Evolutionary conservation across 1,140 invertebrate genomes (phyloP).

Genomic region (Neodiprion lecontei): DNA sequence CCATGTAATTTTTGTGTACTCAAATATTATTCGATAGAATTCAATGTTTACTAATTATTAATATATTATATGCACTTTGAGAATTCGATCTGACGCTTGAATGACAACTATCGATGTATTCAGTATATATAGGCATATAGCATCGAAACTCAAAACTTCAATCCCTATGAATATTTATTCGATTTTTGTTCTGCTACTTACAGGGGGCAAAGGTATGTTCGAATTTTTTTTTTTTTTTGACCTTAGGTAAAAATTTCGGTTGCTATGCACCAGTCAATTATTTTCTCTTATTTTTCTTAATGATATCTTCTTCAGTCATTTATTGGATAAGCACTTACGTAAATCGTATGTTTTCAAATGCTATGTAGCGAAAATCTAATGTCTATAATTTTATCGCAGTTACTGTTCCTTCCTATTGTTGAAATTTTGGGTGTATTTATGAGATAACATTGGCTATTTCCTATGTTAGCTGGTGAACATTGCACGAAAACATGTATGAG

Average conservation of each 20-base stretch:
- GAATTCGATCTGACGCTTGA: not conserved
- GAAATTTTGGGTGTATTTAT: not conserved
- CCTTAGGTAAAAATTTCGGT: not conserved
- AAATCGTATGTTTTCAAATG: not conserved
- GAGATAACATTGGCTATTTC: slow-evolving; percentile 1
- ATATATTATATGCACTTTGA: not conserved
- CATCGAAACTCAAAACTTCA: not conserved
- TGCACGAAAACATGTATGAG: not conserved
- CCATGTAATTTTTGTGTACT: not conserved
- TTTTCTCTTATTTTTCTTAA: not conserved
- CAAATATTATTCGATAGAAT: not conserved
- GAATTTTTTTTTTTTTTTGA: slow-evolving; percentile 46
- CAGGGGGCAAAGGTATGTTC: slow-evolving; percentile 72
- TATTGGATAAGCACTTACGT: not conserved
- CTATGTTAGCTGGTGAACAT: not conserved
- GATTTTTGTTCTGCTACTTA: slow-evolving; percentile 64
- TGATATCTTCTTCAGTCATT: not conserved
- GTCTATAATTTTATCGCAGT: not conserved
- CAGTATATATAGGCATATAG: not conserved
- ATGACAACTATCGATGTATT: not conserved
- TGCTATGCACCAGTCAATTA: not conserved
- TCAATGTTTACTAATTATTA: no score
- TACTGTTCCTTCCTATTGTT: not conserved
- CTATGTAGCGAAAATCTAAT: not conserved
- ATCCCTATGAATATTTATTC: slow-evolving; percentile 47